Conservation (phyloP, 2,113 vertebrate genomes). For the Vulpes ferrilata region DNA sequence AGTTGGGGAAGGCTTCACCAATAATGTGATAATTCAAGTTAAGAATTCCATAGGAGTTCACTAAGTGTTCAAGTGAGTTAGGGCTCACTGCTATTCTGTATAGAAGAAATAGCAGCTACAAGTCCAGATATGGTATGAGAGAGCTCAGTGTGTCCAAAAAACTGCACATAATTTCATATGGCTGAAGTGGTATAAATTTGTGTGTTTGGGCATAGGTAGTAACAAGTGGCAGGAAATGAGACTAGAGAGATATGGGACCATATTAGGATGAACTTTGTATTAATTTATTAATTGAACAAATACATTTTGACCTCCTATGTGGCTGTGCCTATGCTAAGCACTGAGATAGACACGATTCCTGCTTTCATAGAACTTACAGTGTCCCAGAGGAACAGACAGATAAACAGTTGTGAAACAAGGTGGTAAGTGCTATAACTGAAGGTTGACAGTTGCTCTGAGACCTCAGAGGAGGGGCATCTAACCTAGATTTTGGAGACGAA, state of each 20-base stretch:
- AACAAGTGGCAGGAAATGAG: constrained; percentile 2
- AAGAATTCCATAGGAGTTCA: constrained; percentile 17
- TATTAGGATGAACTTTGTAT: not conserved
- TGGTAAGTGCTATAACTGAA: not conserved
- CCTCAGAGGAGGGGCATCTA: not conserved
- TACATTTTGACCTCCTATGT: not conserved
- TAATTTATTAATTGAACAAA: not conserved
- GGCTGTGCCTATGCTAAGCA: not conserved
- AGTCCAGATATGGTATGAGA: not conserved
- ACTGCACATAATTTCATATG: not conserved
- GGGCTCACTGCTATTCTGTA: not conserved
- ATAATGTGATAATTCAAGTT: not conserved
- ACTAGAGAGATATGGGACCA: not conserved
- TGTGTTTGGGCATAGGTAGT: not conserved
- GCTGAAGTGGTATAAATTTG: not conserved
- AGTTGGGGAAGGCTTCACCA: not conserved
- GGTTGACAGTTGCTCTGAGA: not conserved
- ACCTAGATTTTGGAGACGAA: not conserved
- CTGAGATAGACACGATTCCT: not conserved
- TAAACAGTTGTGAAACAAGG: not conserved
- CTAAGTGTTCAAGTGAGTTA: not conserved
- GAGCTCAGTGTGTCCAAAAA: not conserved
- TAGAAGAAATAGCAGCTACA: not conserved
- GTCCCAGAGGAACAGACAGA: not conserved
- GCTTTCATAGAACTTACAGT: not conserved